phyloP scores from a whole-genome alignment of 2,113 vertebrate species.

The Trochalopteron elliotii region DNA sequence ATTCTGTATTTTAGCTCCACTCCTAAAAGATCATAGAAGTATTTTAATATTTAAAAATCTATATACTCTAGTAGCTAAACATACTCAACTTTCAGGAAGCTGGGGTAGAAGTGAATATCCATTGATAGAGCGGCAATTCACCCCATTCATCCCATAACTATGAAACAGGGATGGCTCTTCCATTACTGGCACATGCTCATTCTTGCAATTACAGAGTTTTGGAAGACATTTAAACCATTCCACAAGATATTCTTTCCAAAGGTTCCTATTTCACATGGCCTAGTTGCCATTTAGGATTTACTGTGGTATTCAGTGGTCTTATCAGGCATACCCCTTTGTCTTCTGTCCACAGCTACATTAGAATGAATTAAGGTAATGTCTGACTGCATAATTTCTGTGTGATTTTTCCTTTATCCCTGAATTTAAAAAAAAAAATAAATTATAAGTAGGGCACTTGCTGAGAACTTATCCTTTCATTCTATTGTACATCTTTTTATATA shows the following conservation, averaged over 20 bases:
- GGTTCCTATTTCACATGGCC: not conserved
- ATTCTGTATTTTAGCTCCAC: not conserved
- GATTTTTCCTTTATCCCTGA: not conserved
- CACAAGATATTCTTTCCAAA: not conserved
- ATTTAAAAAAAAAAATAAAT: not conserved
- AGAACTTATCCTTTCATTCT: not conserved
- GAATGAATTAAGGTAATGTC: not conserved
- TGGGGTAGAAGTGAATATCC: accelerated
- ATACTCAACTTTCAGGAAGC: not conserved
- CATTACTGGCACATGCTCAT: not conserved
- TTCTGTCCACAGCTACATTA: not conserved
- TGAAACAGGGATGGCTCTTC: not conserved
- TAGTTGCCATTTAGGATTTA: not conserved
- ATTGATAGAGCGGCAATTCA: not conserved
- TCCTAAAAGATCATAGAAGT: not conserved
- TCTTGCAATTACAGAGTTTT: not conserved
- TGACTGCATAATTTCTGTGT: not conserved
- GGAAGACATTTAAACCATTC: not conserved
- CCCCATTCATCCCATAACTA: not conserved
- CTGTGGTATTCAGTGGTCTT: not conserved
- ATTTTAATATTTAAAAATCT: not conserved
- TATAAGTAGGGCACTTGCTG: not conserved
- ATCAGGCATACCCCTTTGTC: not conserved
- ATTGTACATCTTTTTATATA: not conserved
- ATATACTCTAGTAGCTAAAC: not conserved